phyloP scores from a whole-genome alignment of 2,888 invertebrate species.

The Galerucella nymphaeae region DNA sequence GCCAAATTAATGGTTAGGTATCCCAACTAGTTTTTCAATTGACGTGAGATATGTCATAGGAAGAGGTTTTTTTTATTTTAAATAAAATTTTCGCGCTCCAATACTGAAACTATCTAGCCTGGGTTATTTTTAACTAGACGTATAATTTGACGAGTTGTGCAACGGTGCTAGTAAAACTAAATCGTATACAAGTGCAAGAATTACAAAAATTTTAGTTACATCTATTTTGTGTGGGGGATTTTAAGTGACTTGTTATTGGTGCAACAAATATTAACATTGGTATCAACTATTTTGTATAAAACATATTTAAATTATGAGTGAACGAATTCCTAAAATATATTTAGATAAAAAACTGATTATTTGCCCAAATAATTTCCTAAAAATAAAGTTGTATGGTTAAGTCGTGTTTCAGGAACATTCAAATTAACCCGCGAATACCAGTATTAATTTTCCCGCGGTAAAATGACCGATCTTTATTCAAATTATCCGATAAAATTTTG shows the following conservation, averaged over 20 bases:
- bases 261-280: conserved; percentile 17
- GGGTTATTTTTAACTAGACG: conserved; percentile 49
- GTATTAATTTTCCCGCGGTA: conserved; percentile 25
- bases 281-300: conserved; percentile 10
- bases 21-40: conserved; percentile 27
- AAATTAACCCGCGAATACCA: conserved; percentile 12
- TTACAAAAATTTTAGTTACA: conserved; percentile 38
- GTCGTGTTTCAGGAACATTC: conserved; percentile 16
- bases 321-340: conserved; percentile 21
- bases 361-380: conserved; percentile 49
- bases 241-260: conserved; percentile 35
- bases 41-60: conserved; percentile 29
- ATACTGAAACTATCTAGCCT: conserved; percentile 46
- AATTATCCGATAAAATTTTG: conserved; percentile 24
- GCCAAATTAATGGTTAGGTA: conserved; percentile 23
- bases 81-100: conserved; percentile 47
- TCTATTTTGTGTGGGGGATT: conserved; percentile 31
- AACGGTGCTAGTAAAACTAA: conserved; percentile 36
- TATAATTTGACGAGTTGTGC: conserved; percentile 41
- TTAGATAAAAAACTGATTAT: conserved; percentile 18
- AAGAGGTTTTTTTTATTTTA: conserved; percentile 29
- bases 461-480: conserved; percentile 16
- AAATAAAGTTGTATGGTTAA: conserved; percentile 44
- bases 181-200: conserved; percentile 37
- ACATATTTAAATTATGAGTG: conserved; percentile 21